phyloP scores from a whole-genome alignment of 2,797 vertebrate species.

The Columba guinea region DNA sequence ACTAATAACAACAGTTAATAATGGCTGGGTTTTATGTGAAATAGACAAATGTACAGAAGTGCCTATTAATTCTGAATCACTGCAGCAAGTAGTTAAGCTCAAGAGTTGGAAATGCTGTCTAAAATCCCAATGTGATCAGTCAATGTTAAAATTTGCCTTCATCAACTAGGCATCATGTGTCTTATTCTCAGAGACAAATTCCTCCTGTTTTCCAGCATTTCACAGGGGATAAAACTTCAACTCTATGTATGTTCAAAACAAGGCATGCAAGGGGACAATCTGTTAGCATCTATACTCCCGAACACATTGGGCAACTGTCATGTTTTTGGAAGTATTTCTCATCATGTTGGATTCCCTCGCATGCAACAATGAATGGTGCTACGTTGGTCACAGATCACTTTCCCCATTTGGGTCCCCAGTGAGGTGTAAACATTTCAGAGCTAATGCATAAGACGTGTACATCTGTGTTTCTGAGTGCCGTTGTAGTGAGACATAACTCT shows the following conservation, averaged over 20 bases:
- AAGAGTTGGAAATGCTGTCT: background rate
- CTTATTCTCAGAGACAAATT: background rate
- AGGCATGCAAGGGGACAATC: background rate
- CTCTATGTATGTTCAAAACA: background rate
- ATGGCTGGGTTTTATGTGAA: conserved; percentile 41
- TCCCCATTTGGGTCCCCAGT: conserved; percentile 33
- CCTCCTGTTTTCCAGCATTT: background rate
- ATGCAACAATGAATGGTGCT: background rate
- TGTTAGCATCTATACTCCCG: background rate
- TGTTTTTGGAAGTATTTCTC: background rate
- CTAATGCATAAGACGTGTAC: conserved; percentile 61
- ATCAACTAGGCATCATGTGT: background rate
- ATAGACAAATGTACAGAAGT: conserved; percentile 12
- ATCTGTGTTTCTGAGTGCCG: conserved; percentile 20
- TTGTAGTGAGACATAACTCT: conserved; percentile 4
- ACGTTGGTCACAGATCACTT: conserved; percentile 8
- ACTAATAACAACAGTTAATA: conserved; percentile 6
- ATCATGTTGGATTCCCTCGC: background rate
- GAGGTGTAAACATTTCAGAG: conserved; percentile 57
- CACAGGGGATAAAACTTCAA: background rate
- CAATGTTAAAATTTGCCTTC: conserved; percentile 21
- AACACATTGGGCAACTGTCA: background rate
- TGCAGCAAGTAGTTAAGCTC: conserved; percentile 4
- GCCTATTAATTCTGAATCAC: conserved; percentile 34
- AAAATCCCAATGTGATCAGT: conserved; percentile 27